Conservation (phyloP, 2,888 invertebrate species). For the Nasonia oneida region DNA sequence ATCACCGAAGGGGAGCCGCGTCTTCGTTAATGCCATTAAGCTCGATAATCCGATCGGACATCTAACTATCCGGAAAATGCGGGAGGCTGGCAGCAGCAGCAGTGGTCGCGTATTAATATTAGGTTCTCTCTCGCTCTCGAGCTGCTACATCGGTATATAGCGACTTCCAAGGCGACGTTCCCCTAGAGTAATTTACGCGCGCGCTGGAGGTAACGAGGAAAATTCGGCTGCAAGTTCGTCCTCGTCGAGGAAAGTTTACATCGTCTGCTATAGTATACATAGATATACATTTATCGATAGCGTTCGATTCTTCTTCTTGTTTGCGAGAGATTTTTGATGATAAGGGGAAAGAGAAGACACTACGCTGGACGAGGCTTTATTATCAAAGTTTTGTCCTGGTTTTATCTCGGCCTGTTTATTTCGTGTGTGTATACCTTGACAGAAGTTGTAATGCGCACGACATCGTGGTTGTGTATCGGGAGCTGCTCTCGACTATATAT, state of each 20-base stretch:
- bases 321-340: neutral
- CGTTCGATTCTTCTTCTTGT: neutral
- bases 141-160: neutral
- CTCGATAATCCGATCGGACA: constrained; percentile 39
- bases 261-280: neutral
- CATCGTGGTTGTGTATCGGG: neutral
- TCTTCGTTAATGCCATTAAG: constrained; percentile 20
- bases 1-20: neutral
- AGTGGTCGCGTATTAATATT: neutral
- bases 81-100: neutral
- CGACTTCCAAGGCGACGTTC: constrained; percentile 16
- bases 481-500: neutral
- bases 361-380: neutral
- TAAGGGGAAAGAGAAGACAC: neutral
- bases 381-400: neutral
- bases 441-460: neutral
- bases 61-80: constrained; percentile 44
- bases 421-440: neutral
- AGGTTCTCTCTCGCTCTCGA: neutral
- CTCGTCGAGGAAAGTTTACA: neutral
- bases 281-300: neutral
- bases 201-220: constrained; percentile 5
- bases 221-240: neutral
- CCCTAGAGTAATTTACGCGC: neutral
- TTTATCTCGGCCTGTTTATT: neutral